Conservation (phyloP, 2,113 vertebrate genomes). For the Lepus europaeus region DNA sequence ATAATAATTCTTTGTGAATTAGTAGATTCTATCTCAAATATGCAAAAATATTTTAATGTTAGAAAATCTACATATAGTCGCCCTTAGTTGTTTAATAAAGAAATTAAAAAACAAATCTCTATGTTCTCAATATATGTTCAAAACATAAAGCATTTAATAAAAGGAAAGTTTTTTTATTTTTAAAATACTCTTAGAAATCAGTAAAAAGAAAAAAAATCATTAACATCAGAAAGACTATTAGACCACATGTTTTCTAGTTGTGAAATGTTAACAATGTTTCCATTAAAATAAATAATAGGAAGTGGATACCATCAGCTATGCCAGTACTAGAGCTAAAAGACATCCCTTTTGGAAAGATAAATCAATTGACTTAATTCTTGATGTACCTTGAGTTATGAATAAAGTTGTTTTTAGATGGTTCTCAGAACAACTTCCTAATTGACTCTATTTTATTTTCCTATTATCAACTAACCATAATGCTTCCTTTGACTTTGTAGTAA, state of each 20-base stretch:
- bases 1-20: too few relatives aligned
- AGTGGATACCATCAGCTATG: too few relatives aligned
- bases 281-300: too few relatives aligned
- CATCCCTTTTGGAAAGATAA: not conserved
- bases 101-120: too few relatives aligned
- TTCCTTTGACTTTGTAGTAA: not conserved
- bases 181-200: not conserved
- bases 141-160: too few relatives aligned
- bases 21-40: too few relatives aligned
- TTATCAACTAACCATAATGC: not conserved
- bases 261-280: too few relatives aligned
- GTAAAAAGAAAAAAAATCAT: not conserved
- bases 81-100: too few relatives aligned
- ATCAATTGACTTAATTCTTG: not conserved
- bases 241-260: not conserved
- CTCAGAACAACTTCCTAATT: conserved; percentile 25
- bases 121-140: too few relatives aligned
- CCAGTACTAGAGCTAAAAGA: not conserved
- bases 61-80: too few relatives aligned
- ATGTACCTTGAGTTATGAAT: not conserved
- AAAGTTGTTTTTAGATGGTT: not conserved
- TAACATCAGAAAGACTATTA: not conserved
- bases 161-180: too few relatives aligned
- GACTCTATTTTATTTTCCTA: not conserved
- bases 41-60: too few relatives aligned